Evolutionary conservation across 2,888 invertebrate genomes (phyloP).

Genomic region (Gonocerus acuteangulatus): DNA sequence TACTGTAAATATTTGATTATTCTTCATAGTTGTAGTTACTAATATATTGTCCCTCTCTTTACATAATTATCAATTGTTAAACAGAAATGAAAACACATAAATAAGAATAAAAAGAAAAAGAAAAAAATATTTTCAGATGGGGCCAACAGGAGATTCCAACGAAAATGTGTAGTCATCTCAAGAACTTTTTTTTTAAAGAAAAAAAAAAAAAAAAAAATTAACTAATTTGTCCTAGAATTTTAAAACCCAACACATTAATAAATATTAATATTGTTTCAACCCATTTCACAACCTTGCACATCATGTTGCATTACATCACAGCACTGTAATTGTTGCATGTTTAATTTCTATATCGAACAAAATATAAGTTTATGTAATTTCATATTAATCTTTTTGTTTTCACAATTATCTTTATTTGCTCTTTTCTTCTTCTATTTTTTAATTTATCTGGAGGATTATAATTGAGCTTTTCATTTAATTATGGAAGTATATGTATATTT

Average conservation of each 20-base stretch:
- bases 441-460: not conserved
- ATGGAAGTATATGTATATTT: too few relatives aligned
- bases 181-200: not conserved
- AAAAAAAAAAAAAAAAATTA: not conserved
- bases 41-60: too few relatives aligned
- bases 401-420: not conserved
- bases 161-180: not conserved
- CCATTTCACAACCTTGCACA: slow-evolving; percentile 23
- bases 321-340: slow-evolving; percentile 26
- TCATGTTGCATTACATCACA: slow-evolving; percentile 13
- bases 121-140: slow-evolving; percentile 31
- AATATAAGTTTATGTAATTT: too few relatives aligned
- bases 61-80: not conserved
- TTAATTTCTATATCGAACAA: not conserved
- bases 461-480: too few relatives aligned
- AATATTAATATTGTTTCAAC: slow-evolving; percentile 21
- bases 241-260: not conserved
- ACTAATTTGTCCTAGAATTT: not conserved
- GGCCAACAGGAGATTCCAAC: slow-evolving; percentile 34
- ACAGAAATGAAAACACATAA: not conserved
- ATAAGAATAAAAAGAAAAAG: slow-evolving; percentile 1
- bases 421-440: not conserved
- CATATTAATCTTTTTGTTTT: too few relatives aligned
- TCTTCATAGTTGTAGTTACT: too few relatives aligned
- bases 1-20: not conserved